Conservation (phyloP, 2,113 vertebrate genomes). For the Chloroceryle aenea region DNA sequence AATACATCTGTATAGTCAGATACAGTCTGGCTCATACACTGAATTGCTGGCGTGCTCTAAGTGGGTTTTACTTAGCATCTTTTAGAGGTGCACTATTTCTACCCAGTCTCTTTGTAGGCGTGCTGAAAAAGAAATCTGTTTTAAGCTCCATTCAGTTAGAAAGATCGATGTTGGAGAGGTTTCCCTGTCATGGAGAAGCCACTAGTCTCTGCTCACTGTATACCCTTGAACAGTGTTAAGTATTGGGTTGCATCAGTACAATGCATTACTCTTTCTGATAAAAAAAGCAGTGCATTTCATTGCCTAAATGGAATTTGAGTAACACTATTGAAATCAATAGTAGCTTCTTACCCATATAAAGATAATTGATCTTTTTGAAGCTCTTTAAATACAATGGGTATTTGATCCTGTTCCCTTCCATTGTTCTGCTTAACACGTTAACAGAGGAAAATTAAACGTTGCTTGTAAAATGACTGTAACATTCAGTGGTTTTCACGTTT, state of each 20-base stretch:
- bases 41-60: not conserved
- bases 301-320: constrained; percentile 49
- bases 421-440: not conserved
- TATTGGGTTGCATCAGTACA: not conserved
- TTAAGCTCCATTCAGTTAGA: not conserved
- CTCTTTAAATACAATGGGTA: constrained; percentile 22
- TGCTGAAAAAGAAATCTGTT: not conserved
- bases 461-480: constrained; percentile 21
- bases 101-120: not conserved
- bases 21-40: not conserved
- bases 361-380: constrained; percentile 48
- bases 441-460: constrained; percentile 45
- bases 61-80: not conserved
- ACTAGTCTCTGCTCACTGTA: not conserved
- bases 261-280: not conserved
- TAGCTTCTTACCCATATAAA: constrained; percentile 25
- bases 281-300: not conserved
- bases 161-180: not conserved
- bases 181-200: not conserved
- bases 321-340: constrained; percentile 50
- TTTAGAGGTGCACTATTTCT: not conserved
- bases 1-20: not conserved
- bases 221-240: not conserved
- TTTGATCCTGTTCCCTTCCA: constrained; percentile 45
- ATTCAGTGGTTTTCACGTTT: not conserved